These are phyloP conservation scores for Buathra laborator DNA, from an alignment of 2,888 invertebrate species.

Conservation along the genomic window DNA sequence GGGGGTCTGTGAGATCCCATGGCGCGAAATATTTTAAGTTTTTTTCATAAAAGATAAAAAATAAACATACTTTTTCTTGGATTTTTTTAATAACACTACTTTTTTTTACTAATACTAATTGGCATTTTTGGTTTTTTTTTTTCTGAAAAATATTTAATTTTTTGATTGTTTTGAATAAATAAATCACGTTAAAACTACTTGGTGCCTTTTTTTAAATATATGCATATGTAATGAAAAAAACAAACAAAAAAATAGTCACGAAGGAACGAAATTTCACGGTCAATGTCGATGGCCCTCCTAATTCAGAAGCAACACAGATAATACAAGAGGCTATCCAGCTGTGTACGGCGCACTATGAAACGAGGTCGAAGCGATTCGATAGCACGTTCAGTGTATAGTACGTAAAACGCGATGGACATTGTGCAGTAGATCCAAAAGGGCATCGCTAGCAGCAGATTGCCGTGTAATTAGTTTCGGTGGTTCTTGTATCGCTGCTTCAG, in stretches of 20 bases:
- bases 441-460: conserved; percentile 65
- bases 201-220: too few relatives aligned
- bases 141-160: too few relatives aligned
- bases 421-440: conserved; percentile 50
- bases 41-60: too few relatives aligned
- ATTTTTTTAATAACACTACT: too few relatives aligned
- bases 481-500: conserved; percentile 65
- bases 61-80: too few relatives aligned
- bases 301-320: background rate
- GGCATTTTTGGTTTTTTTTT: too few relatives aligned
- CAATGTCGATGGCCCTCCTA: background rate
- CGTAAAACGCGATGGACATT: conserved; percentile 20
- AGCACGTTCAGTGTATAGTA: conserved; percentile 4
- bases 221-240: too few relatives aligned
- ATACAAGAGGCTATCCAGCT: background rate
- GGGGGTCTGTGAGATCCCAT: too few relatives aligned
- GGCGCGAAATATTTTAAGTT: too few relatives aligned
- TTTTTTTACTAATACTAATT: too few relatives aligned
- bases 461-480: conserved; percentile 75
- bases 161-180: too few relatives aligned
- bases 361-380: conserved; percentile 14
- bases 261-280: background rate
- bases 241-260: background rate
- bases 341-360: conserved; percentile 13
- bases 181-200: too few relatives aligned